Conservation (phyloP, 2,888 invertebrate species). For the Pseudanteris insignis region DNA sequence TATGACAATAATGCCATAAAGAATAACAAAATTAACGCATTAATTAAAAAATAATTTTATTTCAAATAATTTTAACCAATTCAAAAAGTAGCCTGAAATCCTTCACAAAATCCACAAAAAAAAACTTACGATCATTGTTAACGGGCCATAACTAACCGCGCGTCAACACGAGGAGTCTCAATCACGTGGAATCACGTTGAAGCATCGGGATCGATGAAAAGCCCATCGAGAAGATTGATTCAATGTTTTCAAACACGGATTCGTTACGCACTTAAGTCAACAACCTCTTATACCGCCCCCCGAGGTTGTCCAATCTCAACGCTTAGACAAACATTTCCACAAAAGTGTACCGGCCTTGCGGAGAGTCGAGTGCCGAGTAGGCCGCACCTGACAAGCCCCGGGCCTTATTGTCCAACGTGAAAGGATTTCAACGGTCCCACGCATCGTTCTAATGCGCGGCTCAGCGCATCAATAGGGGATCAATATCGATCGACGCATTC, state of each 20-base stretch:
- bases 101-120: too few species aligned
- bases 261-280: conserved; percentile 66
- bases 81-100: too few species aligned
- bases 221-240: conserved; percentile 12
- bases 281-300: conserved; percentile 50
- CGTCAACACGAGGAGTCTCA: too few species aligned
- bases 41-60: too few species aligned
- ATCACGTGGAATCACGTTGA: too few species aligned
- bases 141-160: too few species aligned
- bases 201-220: too few species aligned
- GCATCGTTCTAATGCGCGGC: conserved; percentile 52
- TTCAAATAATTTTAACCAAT: too few species aligned
- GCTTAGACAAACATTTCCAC: conserved; percentile 48
- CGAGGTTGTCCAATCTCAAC: conserved; percentile 42
- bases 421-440: conserved; percentile 50
- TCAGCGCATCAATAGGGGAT: conserved; percentile 58
- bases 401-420: conserved; percentile 46
- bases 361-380: conserved; percentile 46
- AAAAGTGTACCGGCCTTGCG: conserved; percentile 48
- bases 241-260: conserved; percentile 60
- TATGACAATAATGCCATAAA: too few species aligned
- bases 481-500: conserved; percentile 54
- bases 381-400: conserved; percentile 59
- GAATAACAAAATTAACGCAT: too few species aligned
- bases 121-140: too few species aligned